These are phyloP conservation scores for Phyllopteryx taeniolatus DNA, from an alignment of 2,113 vertebrate genomes.

Conservation along the genomic window DNA sequence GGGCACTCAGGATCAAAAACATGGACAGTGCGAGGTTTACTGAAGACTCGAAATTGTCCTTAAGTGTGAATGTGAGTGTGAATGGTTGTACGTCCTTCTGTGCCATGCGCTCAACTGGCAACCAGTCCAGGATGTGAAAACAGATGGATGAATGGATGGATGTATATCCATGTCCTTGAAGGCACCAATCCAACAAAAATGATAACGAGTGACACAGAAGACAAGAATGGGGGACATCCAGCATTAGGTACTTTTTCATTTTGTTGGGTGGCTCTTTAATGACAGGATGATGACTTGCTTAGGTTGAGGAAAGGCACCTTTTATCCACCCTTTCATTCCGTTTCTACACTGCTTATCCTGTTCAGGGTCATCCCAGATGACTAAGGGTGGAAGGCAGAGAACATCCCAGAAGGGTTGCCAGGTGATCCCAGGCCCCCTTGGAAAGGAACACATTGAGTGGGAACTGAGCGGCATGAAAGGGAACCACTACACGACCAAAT, in stretches of 20 bases:
- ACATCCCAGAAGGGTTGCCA: neutral
- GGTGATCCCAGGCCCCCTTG: neutral
- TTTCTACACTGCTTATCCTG: neutral
- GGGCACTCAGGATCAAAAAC: constrained; percentile 32
- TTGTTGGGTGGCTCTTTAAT: neutral
- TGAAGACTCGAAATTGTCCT: neutral
- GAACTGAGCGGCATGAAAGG: neutral
- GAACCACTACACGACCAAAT: neutral
- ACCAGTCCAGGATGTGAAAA: neutral
- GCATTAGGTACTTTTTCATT: neutral
- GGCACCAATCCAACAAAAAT: neutral
- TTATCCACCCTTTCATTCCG: neutral
- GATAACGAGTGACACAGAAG: neutral
- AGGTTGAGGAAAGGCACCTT: neutral
- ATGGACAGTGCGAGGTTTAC: neutral
- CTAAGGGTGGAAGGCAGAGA: neutral
- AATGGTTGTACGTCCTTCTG: neutral
- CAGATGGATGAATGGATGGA: neutral
- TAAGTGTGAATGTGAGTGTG: neutral
- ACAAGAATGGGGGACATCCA: neutral
- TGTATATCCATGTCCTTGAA: neutral
- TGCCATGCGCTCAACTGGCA: neutral
- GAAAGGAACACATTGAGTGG: neutral
- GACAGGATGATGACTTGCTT: neutral
- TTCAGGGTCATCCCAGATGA: neutral